Base-by-base conservation (phyloP, 2,888 invertebrate genomes). In the Amphipoea oculea region DNA sequence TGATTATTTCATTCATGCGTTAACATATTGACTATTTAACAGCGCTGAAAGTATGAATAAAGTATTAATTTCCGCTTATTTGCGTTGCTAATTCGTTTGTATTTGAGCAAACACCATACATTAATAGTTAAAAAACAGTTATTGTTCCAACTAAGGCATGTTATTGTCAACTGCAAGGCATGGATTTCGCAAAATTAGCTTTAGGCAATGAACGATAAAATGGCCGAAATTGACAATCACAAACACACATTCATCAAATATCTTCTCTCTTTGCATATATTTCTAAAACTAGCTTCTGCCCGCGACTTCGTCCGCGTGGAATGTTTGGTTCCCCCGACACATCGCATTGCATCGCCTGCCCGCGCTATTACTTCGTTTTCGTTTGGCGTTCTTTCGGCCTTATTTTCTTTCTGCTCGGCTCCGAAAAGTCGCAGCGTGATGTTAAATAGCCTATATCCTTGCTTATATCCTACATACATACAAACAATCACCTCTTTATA, bases 1-100 rank as follows among this genome's bases (percentile, higher is more conserved):
- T 73, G 62, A 69, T 72, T 75, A 82, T 68, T 81, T 73, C 62
- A 42, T 57, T 60, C 51, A 76, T 72, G 20, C 57, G 57, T 76
- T 63, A 66, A 76, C 70, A 81, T 81, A 67, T 69, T 66, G 67
- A 65, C 66, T 73, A 65, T 68, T 69, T 65, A 68, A 71, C 40
- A 83, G 40, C n/a, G 40, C 12, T 60, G 48, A 29, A 67, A 71
- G 51, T 71, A 42, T 48, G 54, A 69, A 66, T 77, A 62, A 63
- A 71, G 14, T 40, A 77, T 42, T 73, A 51, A 73, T 78, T 83
- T 67, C 9, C 5, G 42, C 12, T 62, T 66, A 48, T 78, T 83
- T 62, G 57, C 63, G 54, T 42, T n/a, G 36, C 2, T 20, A 36
- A 57, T 57, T 66, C 17, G 7, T 69, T 85, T 45, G 12, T 51